phyloP scores from a whole-genome alignment of 2,797 vertebrate genomes.

The Diceros bicornis region DNA sequence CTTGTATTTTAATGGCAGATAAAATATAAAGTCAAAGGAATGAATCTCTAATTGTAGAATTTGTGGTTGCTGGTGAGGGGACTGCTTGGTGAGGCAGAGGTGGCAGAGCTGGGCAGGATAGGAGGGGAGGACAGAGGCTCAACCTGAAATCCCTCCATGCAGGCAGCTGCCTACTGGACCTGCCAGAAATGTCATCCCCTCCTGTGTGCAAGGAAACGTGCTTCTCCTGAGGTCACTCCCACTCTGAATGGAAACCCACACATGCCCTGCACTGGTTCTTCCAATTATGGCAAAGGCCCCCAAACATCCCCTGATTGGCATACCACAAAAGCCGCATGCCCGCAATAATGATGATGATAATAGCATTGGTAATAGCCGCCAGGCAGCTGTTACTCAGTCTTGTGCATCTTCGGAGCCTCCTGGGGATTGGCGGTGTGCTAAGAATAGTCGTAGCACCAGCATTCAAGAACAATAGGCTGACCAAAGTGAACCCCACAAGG shows the following conservation, averaged over 20 bases:
- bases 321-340: slow-evolving; percentile 72
- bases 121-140: not conserved
- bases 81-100: not conserved
- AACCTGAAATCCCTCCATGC: slow-evolving; percentile 1
- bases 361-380: slow-evolving; percentile 68
- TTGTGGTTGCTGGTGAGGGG: not conserved
- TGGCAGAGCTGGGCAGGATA: not conserved
- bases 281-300: slow-evolving; percentile 74
- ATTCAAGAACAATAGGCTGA: slow-evolving; percentile 46
- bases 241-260: slow-evolving; percentile 61
- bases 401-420: slow-evolving; percentile 74
- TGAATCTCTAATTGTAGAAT: slow-evolving; percentile 62
- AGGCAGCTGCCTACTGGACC: not conserved
- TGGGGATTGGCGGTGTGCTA: slow-evolving; percentile 68
- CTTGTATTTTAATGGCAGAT: slow-evolving; percentile 41
- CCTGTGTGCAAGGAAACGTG: not conserved
- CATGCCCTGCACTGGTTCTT: slow-evolving; percentile 67
- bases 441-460: slow-evolving; percentile 75
- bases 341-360: slow-evolving; percentile 80
- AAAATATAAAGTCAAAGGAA: slow-evolving; percentile 64
- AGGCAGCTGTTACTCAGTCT: slow-evolving; percentile 80
- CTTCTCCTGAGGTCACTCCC: slow-evolving; percentile 12
- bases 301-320: slow-evolving; percentile 68
- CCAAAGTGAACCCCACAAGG: slow-evolving; percentile 52
- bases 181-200: slow-evolving; percentile 13